A percentile compares a stretch with the other conserved stretches of the same genome.
phyloP scores from a whole-genome alignment of 2,888 invertebrate genomes.

The Amorpha juglandis region DNA sequence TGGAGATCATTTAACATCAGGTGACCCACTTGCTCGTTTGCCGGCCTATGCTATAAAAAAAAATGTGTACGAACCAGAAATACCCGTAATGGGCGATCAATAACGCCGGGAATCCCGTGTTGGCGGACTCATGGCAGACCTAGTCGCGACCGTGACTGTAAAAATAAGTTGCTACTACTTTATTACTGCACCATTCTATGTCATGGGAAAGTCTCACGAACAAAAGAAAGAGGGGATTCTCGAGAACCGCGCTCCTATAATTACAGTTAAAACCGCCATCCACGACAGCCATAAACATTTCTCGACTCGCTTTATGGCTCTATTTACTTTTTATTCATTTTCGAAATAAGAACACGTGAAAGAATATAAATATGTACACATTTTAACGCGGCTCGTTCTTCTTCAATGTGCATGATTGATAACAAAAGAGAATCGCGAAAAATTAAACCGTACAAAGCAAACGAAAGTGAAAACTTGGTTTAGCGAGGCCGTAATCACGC shows the following conservation, averaged over 20 bases:
- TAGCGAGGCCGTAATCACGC: slow-evolving; percentile 40
- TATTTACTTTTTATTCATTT: slow-evolving; percentile 16
- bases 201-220: slow-evolving; percentile 53
- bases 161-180: slow-evolving; percentile 36
- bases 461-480: slow-evolving; percentile 44
- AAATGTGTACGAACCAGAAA: background rate
- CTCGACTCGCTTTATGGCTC: slow-evolving; percentile 17
- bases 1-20: too few relatives aligned
- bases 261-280: slow-evolving; percentile 27
- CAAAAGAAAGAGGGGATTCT: slow-evolving; percentile 27
- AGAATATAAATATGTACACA: background rate
- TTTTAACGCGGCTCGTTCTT: background rate
- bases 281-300: slow-evolving; percentile 24
- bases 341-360: background rate
- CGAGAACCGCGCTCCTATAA: slow-evolving; percentile 27
- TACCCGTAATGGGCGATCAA: background rate
- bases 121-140: slow-evolving; percentile 11
- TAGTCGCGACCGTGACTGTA: slow-evolving; percentile 22
- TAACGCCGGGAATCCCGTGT: slow-evolving; percentile 18
- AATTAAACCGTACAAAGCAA: slow-evolving; percentile 25
- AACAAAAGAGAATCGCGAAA: slow-evolving; percentile 26
- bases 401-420: slow-evolving; percentile 18
- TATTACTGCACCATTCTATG: slow-evolving; percentile 33
- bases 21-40: too few relatives aligned
- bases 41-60: too few relatives aligned